Evolutionary conservation across 1,140 invertebrate genomes (phyloP), one percentile per base, ranked within the genome.

Genomic region (Wasmannia auropunctata): DNA sequence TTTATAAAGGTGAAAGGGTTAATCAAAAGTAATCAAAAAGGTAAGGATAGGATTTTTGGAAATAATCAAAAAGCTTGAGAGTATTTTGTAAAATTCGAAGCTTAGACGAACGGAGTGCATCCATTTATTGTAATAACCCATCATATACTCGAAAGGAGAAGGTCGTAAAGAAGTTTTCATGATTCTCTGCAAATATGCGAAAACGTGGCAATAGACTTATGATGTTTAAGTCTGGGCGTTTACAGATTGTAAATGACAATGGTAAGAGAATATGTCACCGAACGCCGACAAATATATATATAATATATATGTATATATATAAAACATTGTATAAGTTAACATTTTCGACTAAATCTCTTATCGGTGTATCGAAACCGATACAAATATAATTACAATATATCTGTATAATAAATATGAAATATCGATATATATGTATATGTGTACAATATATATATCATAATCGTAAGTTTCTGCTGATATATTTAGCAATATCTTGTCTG

Each of bases 401-500:
- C 88, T 67, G 83, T 91, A 91, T 91, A 91, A 91, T 91, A 91
- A 91, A 91, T 91, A 91, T 90, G 90, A 87, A 90, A 91, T 91
- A 89, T 91, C 58, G 67, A 72, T 89, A 81, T 80, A 90, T 88
- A 90, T 84, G 69, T 88, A 86, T 86, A 87, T 75, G 60, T 77
- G 31, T 77, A 40, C n/a, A 86, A 67, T 74, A 67, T 87, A 63
- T 75, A 51, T 74, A 54, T 75, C 70, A 79, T 88, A 84, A 87
- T 70, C 43, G 79, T 86, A 77, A 65, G 4, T 63, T n/a, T 74
- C 60, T 79, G 31, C 54, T 79, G 80, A 87, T 87, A 90, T 89
- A 89, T 83, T 77, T 87, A 89, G 85, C 69, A 80, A 87, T 89
- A 84, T 40, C 19, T 58, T 84, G 49, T 85, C 70, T 56, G 72